A percentile compares a stretch with the other conserved stretches of the same genome.
These are phyloP conservation scores for Drosophila birchii DNA, from an alignment of 2,888 invertebrate species.

Conservation along the genomic window DNA sequence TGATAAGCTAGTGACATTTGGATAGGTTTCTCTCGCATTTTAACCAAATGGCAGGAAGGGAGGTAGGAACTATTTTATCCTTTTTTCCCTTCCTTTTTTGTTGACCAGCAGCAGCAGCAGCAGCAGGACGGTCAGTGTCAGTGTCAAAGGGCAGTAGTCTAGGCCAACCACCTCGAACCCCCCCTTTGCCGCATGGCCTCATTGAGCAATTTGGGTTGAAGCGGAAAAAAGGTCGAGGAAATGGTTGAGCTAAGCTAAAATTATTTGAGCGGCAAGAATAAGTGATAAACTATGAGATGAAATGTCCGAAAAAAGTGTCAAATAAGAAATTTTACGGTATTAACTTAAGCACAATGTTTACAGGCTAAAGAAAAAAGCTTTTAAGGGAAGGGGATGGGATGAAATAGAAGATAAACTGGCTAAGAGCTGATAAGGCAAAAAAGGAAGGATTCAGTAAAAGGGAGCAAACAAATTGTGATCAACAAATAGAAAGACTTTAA, in stretches of 20 bases:
- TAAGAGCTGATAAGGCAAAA: constrained; percentile 16
- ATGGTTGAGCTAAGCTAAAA: constrained; percentile 49
- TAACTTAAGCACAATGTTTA: constrained; percentile 44
- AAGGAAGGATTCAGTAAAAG: constrained; percentile 4
- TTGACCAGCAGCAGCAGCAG: constrained; percentile 23
- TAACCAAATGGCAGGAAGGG: not conserved
- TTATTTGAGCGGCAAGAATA: constrained; percentile 44
- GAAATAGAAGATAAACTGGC: constrained; percentile 10
- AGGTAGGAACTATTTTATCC: constrained; percentile 5
- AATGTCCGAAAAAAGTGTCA: constrained; percentile 42
- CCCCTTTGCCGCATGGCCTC: constrained; percentile 32
- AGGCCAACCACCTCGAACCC: not conserved
- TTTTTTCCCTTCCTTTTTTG: constrained; percentile 27
- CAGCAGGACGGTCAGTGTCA: constrained; percentile 25
- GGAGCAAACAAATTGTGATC: not conserved
- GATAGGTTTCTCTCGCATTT: constrained; percentile 25
- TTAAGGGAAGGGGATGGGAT: not conserved
- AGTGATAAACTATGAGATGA: constrained; percentile 51
- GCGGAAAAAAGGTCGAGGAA: constrained; percentile 29
- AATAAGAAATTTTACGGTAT: constrained; percentile 43
- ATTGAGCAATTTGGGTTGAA: constrained; percentile 27
- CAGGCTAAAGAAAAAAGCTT: constrained; percentile 4
- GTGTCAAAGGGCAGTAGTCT: constrained; percentile 49
- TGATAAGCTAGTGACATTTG: constrained; percentile 73
- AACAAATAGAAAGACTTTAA: not conserved